Evolutionary conservation across 2,113 vertebrate genomes (phyloP), one percentile per base, ranked within the genome.

Genomic region (Eonycteris spelaea): DNA sequence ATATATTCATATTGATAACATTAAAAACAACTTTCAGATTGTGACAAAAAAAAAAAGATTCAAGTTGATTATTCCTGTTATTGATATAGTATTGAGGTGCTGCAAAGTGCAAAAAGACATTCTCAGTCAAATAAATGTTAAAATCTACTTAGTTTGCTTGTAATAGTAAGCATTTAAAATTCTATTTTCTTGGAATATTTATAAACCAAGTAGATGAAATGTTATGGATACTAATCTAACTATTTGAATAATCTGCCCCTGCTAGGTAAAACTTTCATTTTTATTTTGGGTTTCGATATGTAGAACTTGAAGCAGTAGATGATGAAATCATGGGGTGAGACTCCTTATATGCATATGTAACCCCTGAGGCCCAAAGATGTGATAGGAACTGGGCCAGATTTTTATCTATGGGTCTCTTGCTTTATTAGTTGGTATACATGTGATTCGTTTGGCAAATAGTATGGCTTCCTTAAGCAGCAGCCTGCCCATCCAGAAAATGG

Each of bases 141-240:
- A 96, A 73, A 67, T 75, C 53, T 26, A 71, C 75, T 79, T 8
- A 33, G 1, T 65, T 68, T 65, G 14, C 15, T 55, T 61, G 1
- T 82, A 88, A 61, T 91, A 1, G 26, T 80, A 91, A 79, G 26
- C 19, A 30, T 90, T 87, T 73, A 85, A 28, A 95, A 92, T 71
- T 94, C 11, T 45, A 19, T 87, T 78, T 82, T 95, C 33, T 78
- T 92, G 4, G 63, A 80, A 77, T 95, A 80, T 51, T 92, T 93
- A 33, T 63, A 40, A 70, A 48, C 21, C 71, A 18, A 80, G 2
- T 73, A 73, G 80, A 78, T 14, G 24, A 43, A 88, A 35, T 79
- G 8, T 59, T 75, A 55, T 9, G 73, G 24, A 26, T 68, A 84
- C 15, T 35, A 79, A 59, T 24, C 19, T 86, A 79, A 71, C 45